Evolutionary conservation across 2,888 invertebrate genomes (phyloP).

Genomic region (Drosophila bunnanda): DNA sequence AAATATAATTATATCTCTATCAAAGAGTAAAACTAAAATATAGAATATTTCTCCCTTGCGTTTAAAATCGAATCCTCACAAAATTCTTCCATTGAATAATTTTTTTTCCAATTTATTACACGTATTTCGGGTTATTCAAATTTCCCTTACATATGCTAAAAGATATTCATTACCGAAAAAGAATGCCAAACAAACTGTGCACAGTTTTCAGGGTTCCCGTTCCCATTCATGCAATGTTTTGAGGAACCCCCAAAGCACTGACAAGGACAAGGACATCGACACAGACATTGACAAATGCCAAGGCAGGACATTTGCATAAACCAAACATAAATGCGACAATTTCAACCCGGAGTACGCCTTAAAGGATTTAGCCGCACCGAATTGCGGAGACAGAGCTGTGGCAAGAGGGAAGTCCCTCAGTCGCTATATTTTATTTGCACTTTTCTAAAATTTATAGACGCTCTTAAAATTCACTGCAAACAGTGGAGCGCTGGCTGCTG

Average conservation of each 20-base stretch:
- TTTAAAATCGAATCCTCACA: slow-evolving; percentile 18
- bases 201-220: slow-evolving; percentile 29
- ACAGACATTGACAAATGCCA: slow-evolving; percentile 44
- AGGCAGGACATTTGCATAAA: slow-evolving; percentile 68
- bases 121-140: slow-evolving; percentile 18
- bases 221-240: slow-evolving; percentile 36
- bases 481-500: slow-evolving; percentile 31
- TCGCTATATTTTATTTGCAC: slow-evolving; percentile 78
- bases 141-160: slow-evolving; percentile 19
- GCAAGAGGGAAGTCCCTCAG: slow-evolving; percentile 54
- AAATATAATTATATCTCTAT: not conserved
- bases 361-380: slow-evolving; percentile 65
- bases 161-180: slow-evolving; percentile 28
- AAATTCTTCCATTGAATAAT: slow-evolving; percentile 1
- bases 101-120: slow-evolving; percentile 9
- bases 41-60: not conserved
- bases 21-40: not conserved
- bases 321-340: slow-evolving; percentile 78
- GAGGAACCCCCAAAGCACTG: slow-evolving; percentile 31
- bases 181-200: slow-evolving; percentile 15
- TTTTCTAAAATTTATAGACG: slow-evolving; percentile 77
- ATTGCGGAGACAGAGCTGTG: slow-evolving; percentile 27
- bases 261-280: slow-evolving; percentile 41
- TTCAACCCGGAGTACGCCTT: slow-evolving; percentile 68
- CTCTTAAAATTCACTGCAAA: slow-evolving; percentile 73